Conservation (phyloP, 2,888 invertebrate genomes). For the Sympetrum striolatum region DNA sequence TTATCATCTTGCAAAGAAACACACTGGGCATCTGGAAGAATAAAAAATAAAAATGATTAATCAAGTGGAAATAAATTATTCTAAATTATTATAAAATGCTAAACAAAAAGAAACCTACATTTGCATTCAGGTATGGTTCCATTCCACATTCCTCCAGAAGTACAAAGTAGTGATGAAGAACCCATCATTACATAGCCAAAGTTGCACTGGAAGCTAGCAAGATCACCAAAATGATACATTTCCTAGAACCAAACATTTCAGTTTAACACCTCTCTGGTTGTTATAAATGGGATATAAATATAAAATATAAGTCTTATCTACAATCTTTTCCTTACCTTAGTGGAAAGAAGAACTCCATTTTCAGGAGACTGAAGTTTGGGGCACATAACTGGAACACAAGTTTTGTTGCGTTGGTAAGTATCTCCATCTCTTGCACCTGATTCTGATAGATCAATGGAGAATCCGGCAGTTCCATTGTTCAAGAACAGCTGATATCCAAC, state of each 20-base stretch:
- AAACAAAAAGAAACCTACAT: slow-evolving; percentile 68
- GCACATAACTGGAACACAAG: slow-evolving; percentile 94
- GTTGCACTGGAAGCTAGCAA: slow-evolving; percentile 90
- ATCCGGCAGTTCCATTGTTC: slow-evolving; percentile 89
- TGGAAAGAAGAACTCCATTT: slow-evolving; percentile 83
- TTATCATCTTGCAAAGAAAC: slow-evolving; percentile 89
- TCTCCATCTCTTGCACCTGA: slow-evolving; percentile 89
- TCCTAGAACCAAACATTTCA: slow-evolving; percentile 56
- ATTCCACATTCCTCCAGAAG: slow-evolving; percentile 92
- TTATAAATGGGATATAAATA: slow-evolving; percentile 29
- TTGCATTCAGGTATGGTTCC: slow-evolving; percentile 91
- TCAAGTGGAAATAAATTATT: neutral
- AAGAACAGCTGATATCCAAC: slow-evolving; percentile 89
- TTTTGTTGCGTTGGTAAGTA: slow-evolving; percentile 87
- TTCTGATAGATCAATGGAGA: slow-evolving; percentile 78
- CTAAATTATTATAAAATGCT: neutral
- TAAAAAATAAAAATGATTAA: neutral
- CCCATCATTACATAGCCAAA: slow-evolving; percentile 95
- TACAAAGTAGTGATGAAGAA: slow-evolving; percentile 83
- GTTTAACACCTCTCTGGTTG: neutral
- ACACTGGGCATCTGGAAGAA: slow-evolving; percentile 80
- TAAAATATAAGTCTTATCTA: neutral
- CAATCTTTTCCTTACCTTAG: slow-evolving; percentile 62
- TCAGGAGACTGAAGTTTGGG: slow-evolving; percentile 78
- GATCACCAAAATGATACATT: slow-evolving; percentile 87